phyloP scores from a whole-genome alignment of 2,888 invertebrate species.

The Nebria brevicollis region DNA sequence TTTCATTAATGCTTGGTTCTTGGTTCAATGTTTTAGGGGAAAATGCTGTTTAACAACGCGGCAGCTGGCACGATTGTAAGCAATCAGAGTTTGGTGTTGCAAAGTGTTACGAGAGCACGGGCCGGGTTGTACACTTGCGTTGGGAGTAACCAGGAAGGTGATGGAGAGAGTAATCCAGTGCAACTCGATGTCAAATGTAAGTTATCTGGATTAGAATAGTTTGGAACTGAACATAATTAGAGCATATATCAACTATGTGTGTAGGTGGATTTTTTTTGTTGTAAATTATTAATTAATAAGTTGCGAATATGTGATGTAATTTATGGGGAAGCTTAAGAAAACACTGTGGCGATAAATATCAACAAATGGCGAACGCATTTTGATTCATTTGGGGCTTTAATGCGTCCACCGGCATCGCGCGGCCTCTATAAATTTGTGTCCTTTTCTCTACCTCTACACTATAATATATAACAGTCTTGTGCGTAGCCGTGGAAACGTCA shows the following conservation, averaged over 20 bases:
- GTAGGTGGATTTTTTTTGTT: too few species aligned
- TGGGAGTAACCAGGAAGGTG: conserved; percentile 88
- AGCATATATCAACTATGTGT: not conserved
- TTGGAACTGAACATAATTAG: not conserved
- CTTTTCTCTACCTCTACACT: not conserved
- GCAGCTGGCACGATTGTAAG: conserved; percentile 85
- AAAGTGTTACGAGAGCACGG: conserved; percentile 79
- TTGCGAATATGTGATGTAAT: too few species aligned
- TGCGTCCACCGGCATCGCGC: not conserved
- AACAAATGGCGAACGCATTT: too few species aligned
- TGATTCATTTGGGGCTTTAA: too few species aligned
- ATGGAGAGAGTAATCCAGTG: conserved; percentile 87
- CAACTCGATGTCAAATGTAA: conserved; percentile 88
- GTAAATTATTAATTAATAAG: too few species aligned
- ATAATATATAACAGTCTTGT: not conserved
- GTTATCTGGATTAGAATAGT: conserved; percentile 56
- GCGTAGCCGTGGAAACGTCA: conserved; percentile 32
- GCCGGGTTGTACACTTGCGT: conserved; percentile 89
- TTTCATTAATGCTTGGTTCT: not conserved
- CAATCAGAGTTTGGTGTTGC: conserved; percentile 90
- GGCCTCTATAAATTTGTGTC: not conserved
- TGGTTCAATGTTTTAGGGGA: conserved; percentile 67
- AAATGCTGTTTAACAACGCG: conserved; percentile 81
- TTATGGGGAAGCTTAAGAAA: too few species aligned
- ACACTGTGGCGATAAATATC: too few species aligned